Evolutionary conservation across 2,797 vertebrate genomes (phyloP).

Genomic region (Percopsis omiscomaycus): DNA sequence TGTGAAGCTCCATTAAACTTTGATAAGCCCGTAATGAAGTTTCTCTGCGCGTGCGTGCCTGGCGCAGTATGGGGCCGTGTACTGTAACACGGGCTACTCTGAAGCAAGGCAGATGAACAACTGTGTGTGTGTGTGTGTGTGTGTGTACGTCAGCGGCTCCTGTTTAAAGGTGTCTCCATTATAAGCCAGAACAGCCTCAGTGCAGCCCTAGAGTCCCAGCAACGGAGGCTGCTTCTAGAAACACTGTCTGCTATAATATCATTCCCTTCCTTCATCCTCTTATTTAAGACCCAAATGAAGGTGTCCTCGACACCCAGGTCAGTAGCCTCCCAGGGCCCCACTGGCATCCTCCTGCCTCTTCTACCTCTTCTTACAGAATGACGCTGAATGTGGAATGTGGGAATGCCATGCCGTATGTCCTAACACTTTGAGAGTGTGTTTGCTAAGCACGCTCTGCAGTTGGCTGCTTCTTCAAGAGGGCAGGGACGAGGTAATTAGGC

Average conservation of each 20-base stretch:
- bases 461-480: conserved; percentile 3
- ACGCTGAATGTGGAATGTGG: background rate
- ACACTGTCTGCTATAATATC: background rate
- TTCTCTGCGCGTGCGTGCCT: background rate
- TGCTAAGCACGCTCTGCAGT: conserved; percentile 2
- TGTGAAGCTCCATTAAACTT: conserved; percentile 14
- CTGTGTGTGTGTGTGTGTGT: background rate
- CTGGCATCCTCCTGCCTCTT: conserved; percentile 14
- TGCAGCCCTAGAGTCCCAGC: conserved; percentile 28
- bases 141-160: background rate
- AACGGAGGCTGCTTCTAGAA: conserved; percentile 18
- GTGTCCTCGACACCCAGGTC: conserved; percentile 5
- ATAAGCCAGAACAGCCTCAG: conserved; percentile 24
- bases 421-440: conserved; percentile 2
- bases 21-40: conserved; percentile 9
- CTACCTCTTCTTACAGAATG: background rate
- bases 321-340: background rate
- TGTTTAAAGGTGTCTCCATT: conserved; percentile 34
- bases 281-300: conserved; percentile 16
- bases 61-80: background rate
- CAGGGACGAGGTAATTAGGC: conserved; percentile 18
- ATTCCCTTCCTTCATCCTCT: conserved; percentile 6
- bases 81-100: background rate
- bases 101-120: background rate
- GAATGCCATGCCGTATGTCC: too few relatives aligned